Base-by-base conservation (phyloP, 2,113 vertebrate genomes). In the Phylloscopus whistleri region DNA sequence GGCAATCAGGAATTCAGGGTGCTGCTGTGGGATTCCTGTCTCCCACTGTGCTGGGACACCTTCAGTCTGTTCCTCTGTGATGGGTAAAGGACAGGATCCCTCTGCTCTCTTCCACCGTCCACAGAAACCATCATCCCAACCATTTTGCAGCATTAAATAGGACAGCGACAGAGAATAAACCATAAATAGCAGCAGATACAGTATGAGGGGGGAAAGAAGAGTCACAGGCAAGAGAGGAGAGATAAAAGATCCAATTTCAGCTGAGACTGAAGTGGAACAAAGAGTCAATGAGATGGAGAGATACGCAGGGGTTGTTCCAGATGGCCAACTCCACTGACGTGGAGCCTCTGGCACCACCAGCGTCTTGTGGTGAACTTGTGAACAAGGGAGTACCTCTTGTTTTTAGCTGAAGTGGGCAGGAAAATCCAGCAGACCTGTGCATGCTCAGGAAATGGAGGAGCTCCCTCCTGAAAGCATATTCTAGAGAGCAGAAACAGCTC, bases 181-280 rank as follows among this genome's bases (percentile, higher is more conserved):
- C 86, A 89, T 77, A 87, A 96, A 97, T 87, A 92, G 87, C 59
- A 87, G 30, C 77, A 92, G 74, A 91, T 63, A 43, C 20, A 31
- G 39, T 37, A 22, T 41, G 23, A 82, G 59, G 64, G 52, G 79
- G 84, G 46, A 87, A 94, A 73, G 56, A 37, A 55, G 80, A 89
- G 68, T 87, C 59, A 35, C 52, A 81, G 76, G 30, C 88, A 85
- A 73, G 22, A 48, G 43, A 84, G 23, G 81, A 92, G 84, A 77
- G 66, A 86, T 51, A 87, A 79, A 82, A 88, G 31, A 77, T 44
- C 26, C 10, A 9, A 66, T 82, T 95, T 89, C 77, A 90, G 52
- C 55, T 93, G 67, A 91, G 95, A 80, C 30, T 91, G 77, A 92
- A 91, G 89, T 44, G 84, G 66, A 90, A 82, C 55, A 56, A 59